Percentiles rank a stretch among this genome's conserved stretches.
Evolutionary conservation across 2,888 invertebrate species (phyloP).

Genomic region (Zootermopsis nevadensis): DNA sequence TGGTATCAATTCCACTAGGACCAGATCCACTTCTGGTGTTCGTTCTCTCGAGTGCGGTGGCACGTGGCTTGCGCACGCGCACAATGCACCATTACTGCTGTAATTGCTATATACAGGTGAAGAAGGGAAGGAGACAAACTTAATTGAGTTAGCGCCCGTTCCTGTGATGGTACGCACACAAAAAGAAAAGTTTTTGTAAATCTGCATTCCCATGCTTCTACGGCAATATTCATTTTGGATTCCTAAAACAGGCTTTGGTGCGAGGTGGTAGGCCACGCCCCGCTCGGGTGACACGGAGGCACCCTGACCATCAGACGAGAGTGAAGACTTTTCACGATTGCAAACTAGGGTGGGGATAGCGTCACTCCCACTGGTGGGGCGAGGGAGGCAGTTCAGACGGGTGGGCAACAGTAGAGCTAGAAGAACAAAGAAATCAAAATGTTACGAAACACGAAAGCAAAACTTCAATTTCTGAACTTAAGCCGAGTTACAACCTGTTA

Average conservation of each 20-base stretch:
- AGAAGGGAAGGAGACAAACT: slow-evolving; percentile 5
- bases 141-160: slow-evolving; percentile 1
- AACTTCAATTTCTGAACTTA: neutral
- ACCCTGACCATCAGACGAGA: slow-evolving; percentile 40
- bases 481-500: neutral
- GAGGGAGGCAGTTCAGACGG: slow-evolving; percentile 98
- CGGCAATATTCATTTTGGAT: slow-evolving; percentile 14
- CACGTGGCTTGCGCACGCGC: neutral
- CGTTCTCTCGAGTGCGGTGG: neutral
- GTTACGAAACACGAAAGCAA: slow-evolving; percentile 9
- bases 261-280: slow-evolving; percentile 31
- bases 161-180: neutral
- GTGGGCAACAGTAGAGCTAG: slow-evolving; percentile 96
- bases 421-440: slow-evolving; percentile 60
- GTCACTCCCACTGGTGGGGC: slow-evolving; percentile 97
- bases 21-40: too few relatives aligned
- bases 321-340: slow-evolving; percentile 52
- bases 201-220: slow-evolving; percentile 14
- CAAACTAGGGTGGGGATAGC: slow-evolving; percentile 50
- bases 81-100: neutral
- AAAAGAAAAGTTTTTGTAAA: slow-evolving; percentile 21
- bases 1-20: neutral
- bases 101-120: slow-evolving; percentile 17
- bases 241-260: slow-evolving; percentile 27
- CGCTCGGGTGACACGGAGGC: slow-evolving; percentile 44